phyloP scores from a whole-genome alignment of 2,888 invertebrate species.

The Pammene aurita region DNA sequence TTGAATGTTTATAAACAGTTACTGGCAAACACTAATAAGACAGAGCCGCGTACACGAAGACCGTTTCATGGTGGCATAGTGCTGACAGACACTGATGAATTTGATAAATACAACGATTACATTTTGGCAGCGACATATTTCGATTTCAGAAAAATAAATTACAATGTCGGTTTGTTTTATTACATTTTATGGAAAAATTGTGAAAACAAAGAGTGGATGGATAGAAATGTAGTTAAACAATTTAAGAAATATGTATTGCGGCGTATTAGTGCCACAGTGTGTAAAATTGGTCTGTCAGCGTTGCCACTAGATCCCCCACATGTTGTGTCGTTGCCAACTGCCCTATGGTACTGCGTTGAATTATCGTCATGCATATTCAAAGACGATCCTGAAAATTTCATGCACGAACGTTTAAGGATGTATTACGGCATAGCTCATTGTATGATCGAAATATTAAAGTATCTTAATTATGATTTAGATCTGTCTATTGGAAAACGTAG shows the following conservation, averaged over 20 bases:
- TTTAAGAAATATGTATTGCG: slow-evolving; percentile 55
- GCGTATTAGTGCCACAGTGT: slow-evolving; percentile 52
- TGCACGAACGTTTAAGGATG: slow-evolving; percentile 54
- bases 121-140: slow-evolving; percentile 60
- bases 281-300: slow-evolving; percentile 55
- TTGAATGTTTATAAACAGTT: slow-evolving; percentile 57
- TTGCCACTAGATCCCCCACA: slow-evolving; percentile 55
- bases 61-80: slow-evolving; percentile 57
- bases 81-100: slow-evolving; percentile 51
- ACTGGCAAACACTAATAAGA: slow-evolving; percentile 45
- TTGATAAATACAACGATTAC: slow-evolving; percentile 61
- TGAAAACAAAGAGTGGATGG: slow-evolving; percentile 61
- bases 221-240: slow-evolving; percentile 54
- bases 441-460: slow-evolving; percentile 55
- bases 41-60: slow-evolving; percentile 56
- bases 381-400: slow-evolving; percentile 48
- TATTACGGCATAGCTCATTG: slow-evolving; percentile 47
- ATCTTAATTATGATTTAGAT: slow-evolving; percentile 52
- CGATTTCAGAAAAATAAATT: slow-evolving; percentile 53
- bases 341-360: slow-evolving; percentile 59
- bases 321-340: slow-evolving; percentile 50
- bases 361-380: slow-evolving; percentile 55
- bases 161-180: slow-evolving; percentile 57
- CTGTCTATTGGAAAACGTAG: slow-evolving; percentile 49
- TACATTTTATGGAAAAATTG: slow-evolving; percentile 58